These are phyloP conservation scores for Eupleurogrammus muticus DNA, from an alignment of 2,797 vertebrate genomes.

Conservation along the genomic window DNA sequence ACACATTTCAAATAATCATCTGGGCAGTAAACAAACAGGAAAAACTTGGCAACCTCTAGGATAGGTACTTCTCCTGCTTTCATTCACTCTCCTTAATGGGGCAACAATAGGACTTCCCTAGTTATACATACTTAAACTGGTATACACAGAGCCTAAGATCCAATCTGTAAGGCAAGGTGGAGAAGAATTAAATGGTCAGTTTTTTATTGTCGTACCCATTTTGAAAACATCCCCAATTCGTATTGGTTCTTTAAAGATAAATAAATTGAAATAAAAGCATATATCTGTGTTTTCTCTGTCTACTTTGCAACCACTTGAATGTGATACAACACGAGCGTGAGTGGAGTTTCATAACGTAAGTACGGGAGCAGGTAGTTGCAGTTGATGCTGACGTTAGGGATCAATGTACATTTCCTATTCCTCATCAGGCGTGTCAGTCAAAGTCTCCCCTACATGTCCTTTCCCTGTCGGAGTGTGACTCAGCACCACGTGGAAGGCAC, in stretches of 20 bases:
- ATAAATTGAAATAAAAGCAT: slow-evolving; percentile 85
- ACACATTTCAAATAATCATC: slow-evolving; percentile 37
- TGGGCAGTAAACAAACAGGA: slow-evolving; percentile 56
- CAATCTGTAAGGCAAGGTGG: slow-evolving; percentile 77
- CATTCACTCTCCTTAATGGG: slow-evolving; percentile 64
- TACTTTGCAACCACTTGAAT: background rate
- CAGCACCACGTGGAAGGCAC: slow-evolving; percentile 72
- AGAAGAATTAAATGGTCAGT: slow-evolving; percentile 78
- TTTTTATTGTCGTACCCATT: slow-evolving; percentile 82
- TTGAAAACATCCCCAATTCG: slow-evolving; percentile 84
- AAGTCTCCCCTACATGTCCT: slow-evolving; percentile 51
- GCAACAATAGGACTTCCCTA: slow-evolving; percentile 70
- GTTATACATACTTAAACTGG: slow-evolving; percentile 63
- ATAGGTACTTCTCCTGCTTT: slow-evolving; percentile 78
- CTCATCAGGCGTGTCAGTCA: slow-evolving; percentile 49
- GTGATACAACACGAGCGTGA: background rate
- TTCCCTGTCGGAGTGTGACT: slow-evolving; percentile 58
- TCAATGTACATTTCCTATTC: background rate
- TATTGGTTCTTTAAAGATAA: slow-evolving; percentile 88
- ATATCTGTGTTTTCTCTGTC: slow-evolving; percentile 16
- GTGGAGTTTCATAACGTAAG: too few relatives aligned
- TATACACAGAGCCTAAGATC: slow-evolving; percentile 68
- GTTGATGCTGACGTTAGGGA: background rate
- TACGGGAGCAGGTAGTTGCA: background rate
- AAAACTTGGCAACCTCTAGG: slow-evolving; percentile 59